Conservation (phyloP, 2,113 vertebrate genomes). For the Pristiophorus japonicus region DNA sequence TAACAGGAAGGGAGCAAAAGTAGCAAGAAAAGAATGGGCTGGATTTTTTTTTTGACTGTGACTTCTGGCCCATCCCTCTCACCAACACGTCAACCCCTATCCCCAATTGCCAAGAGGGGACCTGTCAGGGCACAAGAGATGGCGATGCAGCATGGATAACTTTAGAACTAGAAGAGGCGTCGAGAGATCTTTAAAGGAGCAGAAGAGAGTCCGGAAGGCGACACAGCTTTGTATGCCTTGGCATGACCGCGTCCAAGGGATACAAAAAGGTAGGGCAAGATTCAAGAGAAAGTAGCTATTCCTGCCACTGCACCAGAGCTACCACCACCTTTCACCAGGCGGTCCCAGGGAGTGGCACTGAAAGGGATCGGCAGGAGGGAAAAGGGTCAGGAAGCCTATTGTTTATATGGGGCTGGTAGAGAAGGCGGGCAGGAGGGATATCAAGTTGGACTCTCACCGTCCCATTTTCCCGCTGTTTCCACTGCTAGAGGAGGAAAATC, state of each 20-base stretch:
- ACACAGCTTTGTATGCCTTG: background rate
- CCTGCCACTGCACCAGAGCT: background rate
- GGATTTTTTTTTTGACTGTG: too few species aligned
- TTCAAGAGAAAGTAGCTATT: background rate
- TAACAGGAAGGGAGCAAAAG: too few species aligned
- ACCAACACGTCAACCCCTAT: background rate
- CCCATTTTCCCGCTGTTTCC: background rate
- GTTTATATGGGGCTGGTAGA: too few species aligned
- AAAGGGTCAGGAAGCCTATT: background rate
- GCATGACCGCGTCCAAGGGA: background rate
- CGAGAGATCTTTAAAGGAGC: background rate
- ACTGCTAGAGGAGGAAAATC: background rate
- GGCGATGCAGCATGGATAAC: background rate
- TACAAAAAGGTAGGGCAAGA: background rate
- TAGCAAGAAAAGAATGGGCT: too few species aligned
- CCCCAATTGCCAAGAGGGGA: background rate
- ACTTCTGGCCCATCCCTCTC: too few species aligned
- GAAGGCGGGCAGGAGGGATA: background rate
- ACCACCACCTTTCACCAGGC: background rate
- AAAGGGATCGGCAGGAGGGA: background rate
- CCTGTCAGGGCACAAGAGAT: background rate
- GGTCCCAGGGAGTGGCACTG: background rate
- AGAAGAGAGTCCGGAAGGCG: background rate
- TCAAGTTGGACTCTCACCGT: background rate
- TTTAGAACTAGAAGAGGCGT: background rate